phyloP scores from a whole-genome alignment of 2,888 invertebrate genomes.

The Conistra vaccinii region DNA sequence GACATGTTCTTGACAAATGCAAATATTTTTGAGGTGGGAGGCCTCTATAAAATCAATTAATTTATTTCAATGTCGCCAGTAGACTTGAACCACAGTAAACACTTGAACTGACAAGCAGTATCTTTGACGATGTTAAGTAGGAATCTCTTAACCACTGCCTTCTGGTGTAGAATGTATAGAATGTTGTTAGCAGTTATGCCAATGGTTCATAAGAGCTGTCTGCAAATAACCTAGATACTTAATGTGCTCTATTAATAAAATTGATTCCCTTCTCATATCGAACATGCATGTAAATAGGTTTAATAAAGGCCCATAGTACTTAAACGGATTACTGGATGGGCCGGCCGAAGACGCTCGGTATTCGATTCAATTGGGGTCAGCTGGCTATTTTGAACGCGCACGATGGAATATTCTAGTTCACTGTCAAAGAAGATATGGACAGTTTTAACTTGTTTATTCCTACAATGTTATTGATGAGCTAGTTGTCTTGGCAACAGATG shows the following conservation, averaged over 20 bases:
- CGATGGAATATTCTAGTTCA: constrained; percentile 59
- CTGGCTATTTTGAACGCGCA: constrained; percentile 52
- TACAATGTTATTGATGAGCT: background rate
- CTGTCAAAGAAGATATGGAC: constrained; percentile 48
- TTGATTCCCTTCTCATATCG: constrained; percentile 9
- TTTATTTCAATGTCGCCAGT: background rate
- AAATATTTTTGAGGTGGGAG: constrained; percentile 1
- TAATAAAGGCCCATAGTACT: constrained; percentile 44
- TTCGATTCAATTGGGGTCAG: constrained; percentile 59
- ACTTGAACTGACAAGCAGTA: too few species aligned
- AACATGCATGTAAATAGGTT: constrained; percentile 51
- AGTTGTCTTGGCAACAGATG: constrained; percentile 19
- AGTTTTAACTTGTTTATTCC: constrained; percentile 13
- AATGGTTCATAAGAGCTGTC: background rate
- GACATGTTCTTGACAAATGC: constrained; percentile 11
- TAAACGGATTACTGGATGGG: constrained; percentile 52
- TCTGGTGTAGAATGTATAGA: background rate
- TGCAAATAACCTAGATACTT: background rate
- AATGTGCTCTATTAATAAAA: constrained; percentile 15
- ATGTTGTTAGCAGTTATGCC: background rate
- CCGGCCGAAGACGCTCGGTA: constrained; percentile 42
- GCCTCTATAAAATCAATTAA: background rate
- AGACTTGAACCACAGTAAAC: background rate
- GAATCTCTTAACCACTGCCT: background rate
- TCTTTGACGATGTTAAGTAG: background rate